These are phyloP conservation scores for Platyscelio sp. DNA, from an alignment of 2,888 invertebrate species.

Conservation along the genomic window DNA sequence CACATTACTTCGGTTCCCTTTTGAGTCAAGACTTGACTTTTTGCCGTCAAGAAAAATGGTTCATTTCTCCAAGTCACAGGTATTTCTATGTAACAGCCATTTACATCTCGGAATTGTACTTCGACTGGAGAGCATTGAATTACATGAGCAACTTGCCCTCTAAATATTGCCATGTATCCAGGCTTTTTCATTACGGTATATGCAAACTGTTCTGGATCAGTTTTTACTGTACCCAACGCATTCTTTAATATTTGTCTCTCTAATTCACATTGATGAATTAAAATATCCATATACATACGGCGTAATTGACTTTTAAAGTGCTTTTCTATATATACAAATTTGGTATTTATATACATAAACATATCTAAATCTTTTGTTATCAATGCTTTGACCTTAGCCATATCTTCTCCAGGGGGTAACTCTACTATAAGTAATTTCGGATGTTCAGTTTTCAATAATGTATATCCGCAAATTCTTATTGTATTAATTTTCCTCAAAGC, in stretches of 20 bases:
- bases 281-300: constrained; percentile 67
- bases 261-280: constrained; percentile 72
- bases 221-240: constrained; percentile 70
- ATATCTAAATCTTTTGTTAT: constrained; percentile 63
- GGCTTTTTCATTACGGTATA: constrained; percentile 70
- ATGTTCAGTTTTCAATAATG: constrained; percentile 51
- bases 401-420: neutral
- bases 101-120: constrained; percentile 57
- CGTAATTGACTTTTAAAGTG: constrained; percentile 68
- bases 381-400: neutral
- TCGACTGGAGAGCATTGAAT: constrained; percentile 73
- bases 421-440: constrained; percentile 56
- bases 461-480: constrained; percentile 22
- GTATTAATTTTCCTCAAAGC: constrained; percentile 42
- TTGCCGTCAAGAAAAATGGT: constrained; percentile 69
- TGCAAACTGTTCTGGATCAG: constrained; percentile 74
- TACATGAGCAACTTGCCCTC: constrained; percentile 76
- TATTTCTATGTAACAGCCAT: constrained; percentile 68
- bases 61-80: constrained; percentile 29
- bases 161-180: constrained; percentile 73
- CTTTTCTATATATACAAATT: constrained; percentile 76
- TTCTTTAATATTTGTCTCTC: constrained; percentile 74
- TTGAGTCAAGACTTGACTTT: constrained; percentile 63
- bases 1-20: constrained; percentile 18
- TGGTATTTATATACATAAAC: constrained; percentile 72